Evolutionary conservation across 2,888 invertebrate genomes (phyloP), one percentile per base, ranked within the genome.

Genomic region (Macrophya annulata): DNA sequence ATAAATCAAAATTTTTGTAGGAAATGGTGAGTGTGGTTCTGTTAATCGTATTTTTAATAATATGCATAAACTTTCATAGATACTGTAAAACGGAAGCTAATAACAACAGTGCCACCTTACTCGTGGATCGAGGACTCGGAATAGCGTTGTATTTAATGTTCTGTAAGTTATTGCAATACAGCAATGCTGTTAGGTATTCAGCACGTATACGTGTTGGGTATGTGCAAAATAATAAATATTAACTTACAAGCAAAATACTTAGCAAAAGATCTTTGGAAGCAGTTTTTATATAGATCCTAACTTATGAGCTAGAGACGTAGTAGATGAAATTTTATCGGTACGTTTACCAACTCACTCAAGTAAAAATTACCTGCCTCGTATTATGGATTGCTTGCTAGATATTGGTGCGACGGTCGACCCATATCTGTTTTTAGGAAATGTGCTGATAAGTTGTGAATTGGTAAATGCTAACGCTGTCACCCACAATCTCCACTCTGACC

Each of bases 361-460:
- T 81, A 81, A 81, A 81, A 62, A 62, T 81, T 62, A 62, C 81
- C 62, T 81, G 81, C 62, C 51, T 21, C 43, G 43, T n/a, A 62
- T 81, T 62, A 81, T 62, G 59, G 81, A 81, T 62, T 81, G 81
- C 62, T 25, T 21, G 59, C 8, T 25, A 62, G 62, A 81, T 81
- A 81, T 81, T 81, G 81, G 81, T 43, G 51, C 43, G 40, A 81
- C 81, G n/a, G 37, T 59, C 62, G 62, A 81, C 43, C 43, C 31
- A 81, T 81, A 81, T 25, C 40, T 81, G 43, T 62, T 62, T 31
- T 81, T 62, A 81, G 62, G 81, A 81, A 51, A 51, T 62, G 81
- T 51, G 81, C 62, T 62, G 59, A 62, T 51, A 81, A 81, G 59
- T 81, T 81, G 81, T 81, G 81, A 81, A 81, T 81, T 43, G 59